Evolutionary conservation across 2,888 invertebrate species (phyloP).

Genomic region (Cheilosia soror): DNA sequence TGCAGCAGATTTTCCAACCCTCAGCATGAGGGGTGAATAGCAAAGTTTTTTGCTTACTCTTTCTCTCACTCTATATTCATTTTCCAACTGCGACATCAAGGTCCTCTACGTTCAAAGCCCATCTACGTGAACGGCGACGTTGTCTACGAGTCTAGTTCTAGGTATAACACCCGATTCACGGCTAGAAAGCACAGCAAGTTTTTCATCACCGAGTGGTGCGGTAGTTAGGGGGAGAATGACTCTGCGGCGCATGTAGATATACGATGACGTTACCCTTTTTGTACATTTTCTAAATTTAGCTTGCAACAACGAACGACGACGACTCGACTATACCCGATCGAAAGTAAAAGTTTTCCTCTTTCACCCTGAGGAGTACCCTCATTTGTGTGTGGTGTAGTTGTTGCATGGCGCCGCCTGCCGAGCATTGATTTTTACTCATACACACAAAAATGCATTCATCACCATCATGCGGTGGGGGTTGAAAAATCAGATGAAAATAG

Average conservation of each 20-base stretch:
- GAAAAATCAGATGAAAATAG: constrained; percentile 36
- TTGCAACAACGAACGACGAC: constrained; percentile 57
- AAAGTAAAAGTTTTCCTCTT: constrained; percentile 70
- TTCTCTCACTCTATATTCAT: constrained; percentile 33
- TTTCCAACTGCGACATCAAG: constrained; percentile 37
- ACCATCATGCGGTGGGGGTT: constrained; percentile 35
- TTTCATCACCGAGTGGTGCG: constrained; percentile 7
- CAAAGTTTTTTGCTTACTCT: constrained; percentile 40
- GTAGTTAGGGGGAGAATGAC: constrained; percentile 52
- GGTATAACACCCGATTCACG: constrained; percentile 32
- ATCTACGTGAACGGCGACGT: constrained; percentile 12
- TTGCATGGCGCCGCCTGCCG: constrained; percentile 74
- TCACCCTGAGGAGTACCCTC: constrained; percentile 31
- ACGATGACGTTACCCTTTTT: constrained; percentile 72
- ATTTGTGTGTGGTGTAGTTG: constrained; percentile 58
- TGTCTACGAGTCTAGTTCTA: constrained; percentile 30
- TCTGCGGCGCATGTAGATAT: constrained; percentile 70
- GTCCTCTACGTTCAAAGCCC: constrained; percentile 8
- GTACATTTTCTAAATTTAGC: constrained; percentile 71
- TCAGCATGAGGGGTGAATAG: constrained; percentile 19
- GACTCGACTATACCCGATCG: constrained; percentile 2
- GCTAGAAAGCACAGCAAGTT: constrained; percentile 32
- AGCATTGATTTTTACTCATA: constrained; percentile 72
- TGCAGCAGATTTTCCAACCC: constrained; percentile 71
- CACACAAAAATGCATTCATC: constrained; percentile 68